Conservation (phyloP, 2,797 vertebrate genomes). For the Choloepus didactylus region DNA sequence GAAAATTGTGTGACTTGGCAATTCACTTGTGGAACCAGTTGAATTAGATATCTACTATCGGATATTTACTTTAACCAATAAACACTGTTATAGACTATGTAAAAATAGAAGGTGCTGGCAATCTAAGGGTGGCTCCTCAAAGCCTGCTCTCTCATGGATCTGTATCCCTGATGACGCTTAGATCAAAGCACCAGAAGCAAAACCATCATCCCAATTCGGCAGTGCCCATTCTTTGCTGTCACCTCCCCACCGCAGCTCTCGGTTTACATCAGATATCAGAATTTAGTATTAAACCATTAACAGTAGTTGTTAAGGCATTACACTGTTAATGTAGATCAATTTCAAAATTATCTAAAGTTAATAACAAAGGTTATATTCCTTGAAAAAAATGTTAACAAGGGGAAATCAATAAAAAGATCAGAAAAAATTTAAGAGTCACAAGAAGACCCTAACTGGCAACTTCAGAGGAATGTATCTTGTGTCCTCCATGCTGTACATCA, state of each 20-base stretch:
- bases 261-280: background rate
- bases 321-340: background rate
- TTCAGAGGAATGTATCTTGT: background rate
- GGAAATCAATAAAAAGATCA: background rate
- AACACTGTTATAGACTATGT: background rate
- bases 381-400: constrained; percentile 29
- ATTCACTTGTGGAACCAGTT: constrained; percentile 42
- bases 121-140: background rate
- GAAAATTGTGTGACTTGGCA: constrained; percentile 57
- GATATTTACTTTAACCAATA: constrained; percentile 53
- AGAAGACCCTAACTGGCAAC: background rate
- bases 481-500: background rate
- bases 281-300: constrained; percentile 6
- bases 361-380: constrained; percentile 7
- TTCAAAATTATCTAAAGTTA: constrained; percentile 19
- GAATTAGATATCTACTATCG: constrained; percentile 61
- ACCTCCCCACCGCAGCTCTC: background rate
- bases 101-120: constrained; percentile 21
- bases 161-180: constrained; percentile 40
- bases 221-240: background rate
- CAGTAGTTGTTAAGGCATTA: background rate
- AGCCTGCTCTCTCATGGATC: background rate
- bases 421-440: background rate
- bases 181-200: background rate
- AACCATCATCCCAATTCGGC: background rate